These are phyloP conservation scores for Microtus oregoni DNA, from an alignment of 2,113 vertebrate species.

Conservation along the genomic window DNA sequence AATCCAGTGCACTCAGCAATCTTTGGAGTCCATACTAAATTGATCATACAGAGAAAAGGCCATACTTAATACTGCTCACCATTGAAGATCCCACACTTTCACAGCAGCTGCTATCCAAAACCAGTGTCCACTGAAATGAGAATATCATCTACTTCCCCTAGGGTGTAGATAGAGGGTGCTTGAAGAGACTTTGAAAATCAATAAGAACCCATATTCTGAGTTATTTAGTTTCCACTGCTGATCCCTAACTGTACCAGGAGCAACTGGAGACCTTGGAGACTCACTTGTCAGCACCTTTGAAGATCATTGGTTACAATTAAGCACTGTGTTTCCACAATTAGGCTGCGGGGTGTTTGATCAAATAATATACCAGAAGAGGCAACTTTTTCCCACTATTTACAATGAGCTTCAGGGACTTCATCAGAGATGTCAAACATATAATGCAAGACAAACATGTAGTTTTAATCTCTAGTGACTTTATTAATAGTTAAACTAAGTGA, in stretches of 20 bases:
- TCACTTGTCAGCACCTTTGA: not conserved
- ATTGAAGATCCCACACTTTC: rapidly evolving
- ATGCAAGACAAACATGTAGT: not conserved
- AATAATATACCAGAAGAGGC: not conserved
- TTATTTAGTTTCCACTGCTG: not conserved
- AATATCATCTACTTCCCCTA: not conserved
- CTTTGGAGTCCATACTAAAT: not conserved
- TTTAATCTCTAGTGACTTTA: not conserved
- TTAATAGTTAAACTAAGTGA: not conserved
- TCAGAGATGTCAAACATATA: not conserved
- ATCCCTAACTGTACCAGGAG: not conserved
- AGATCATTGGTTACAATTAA: not conserved
- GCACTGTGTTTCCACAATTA: not conserved
- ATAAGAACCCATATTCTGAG: not conserved
- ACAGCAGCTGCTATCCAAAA: rapidly evolving
- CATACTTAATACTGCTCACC: not conserved
- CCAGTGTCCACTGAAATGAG: not conserved
- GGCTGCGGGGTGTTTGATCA: not conserved
- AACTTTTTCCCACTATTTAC: not conserved
- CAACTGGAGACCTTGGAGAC: not conserved
- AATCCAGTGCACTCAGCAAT: not conserved
- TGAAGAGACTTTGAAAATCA: not conserved
- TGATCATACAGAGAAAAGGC: no score
- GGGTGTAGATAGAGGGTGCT: not conserved
- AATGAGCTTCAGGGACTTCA: not conserved